phyloP scores from a whole-genome alignment of 2,888 invertebrate genomes.

The Antitype chi region DNA sequence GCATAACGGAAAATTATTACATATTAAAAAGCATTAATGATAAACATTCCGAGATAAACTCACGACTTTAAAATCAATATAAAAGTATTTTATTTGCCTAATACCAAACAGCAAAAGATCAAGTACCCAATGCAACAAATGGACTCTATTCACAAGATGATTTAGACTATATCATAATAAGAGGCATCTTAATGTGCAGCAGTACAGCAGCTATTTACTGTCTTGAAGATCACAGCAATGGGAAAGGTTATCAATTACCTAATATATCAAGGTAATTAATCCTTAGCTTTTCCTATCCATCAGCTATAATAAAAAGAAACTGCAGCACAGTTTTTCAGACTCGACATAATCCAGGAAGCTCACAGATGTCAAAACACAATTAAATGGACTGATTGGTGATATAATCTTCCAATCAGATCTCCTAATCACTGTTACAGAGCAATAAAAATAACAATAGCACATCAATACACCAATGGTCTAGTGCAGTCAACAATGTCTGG shows the following conservation, averaged over 20 bases:
- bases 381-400: neutral
- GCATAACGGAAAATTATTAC: neutral
- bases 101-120: neutral
- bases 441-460: conserved; percentile 51
- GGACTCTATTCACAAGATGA: neutral
- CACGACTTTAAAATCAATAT: neutral
- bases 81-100: neutral
- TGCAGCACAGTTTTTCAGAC: neutral
- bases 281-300: neutral
- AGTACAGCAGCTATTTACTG: neutral
- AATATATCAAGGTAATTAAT: too few species aligned
- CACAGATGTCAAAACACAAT: conserved; percentile 20
- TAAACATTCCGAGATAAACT: neutral
- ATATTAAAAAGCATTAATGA: neutral
- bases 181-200: neutral
- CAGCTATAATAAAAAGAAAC: neutral
- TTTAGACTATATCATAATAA: neutral
- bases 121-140: neutral
- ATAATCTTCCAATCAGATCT: conserved; percentile 8
- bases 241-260: neutral
- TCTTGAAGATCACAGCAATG: neutral
- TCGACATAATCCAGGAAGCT: neutral
- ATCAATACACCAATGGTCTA: conserved; percentile 39
- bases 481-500: conserved; percentile 6
- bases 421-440: conserved; percentile 17